Evolutionary conservation across 2,113 vertebrate genomes (phyloP), one percentile per base, ranked within the genome.

Genomic region (Carassius carassius): DNA sequence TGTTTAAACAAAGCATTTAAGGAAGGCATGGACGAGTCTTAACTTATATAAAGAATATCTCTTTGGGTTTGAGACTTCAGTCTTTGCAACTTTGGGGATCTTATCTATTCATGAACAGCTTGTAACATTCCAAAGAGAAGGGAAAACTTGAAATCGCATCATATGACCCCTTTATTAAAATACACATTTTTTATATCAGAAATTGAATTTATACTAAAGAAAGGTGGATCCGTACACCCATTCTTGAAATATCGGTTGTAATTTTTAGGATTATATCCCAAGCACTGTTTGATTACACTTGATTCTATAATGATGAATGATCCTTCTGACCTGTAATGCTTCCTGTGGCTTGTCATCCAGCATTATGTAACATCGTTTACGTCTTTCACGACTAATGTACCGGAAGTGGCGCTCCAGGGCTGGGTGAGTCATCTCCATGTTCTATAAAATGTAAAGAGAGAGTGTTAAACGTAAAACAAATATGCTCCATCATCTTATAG

Each of bases 341-440:
- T 93, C 90, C 17, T 96, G 94, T 0, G 97, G 95, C 37, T 96
- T 91, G 2, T 98, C 93, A 0, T 99, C 98, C 6, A 99, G 90
- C 88, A 99, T 92, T 23, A 96, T 88, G 0, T 99, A 99, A 81
- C 89, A 86, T 70, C 96, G 94, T 86, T 91, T 91, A 85, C 91
- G 95, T 58, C 95, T 95, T 63, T 96, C 94, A 21, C 93, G 93
- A 87, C 92, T 94, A 89, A 99, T 94, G 85, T 98, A 99, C 83
- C 94, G 92, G 56, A 99, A 99, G 65, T 93, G 93, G 67, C 99
- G 92, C 0, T 92, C 92, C 0, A 99, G 92, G 14, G 95, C 87
- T 0, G 97, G 97, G 83, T 95, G 91, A 63, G 84, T 73, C 3
- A 78, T 86, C 10, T 95, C 93, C 49, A 91, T 81, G 10, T 93